Percentiles rank a stretch among this genome's conserved stretches.
Evolutionary conservation across 2,888 invertebrate genomes (phyloP).

Genomic region (Endotricha flammealis): DNA sequence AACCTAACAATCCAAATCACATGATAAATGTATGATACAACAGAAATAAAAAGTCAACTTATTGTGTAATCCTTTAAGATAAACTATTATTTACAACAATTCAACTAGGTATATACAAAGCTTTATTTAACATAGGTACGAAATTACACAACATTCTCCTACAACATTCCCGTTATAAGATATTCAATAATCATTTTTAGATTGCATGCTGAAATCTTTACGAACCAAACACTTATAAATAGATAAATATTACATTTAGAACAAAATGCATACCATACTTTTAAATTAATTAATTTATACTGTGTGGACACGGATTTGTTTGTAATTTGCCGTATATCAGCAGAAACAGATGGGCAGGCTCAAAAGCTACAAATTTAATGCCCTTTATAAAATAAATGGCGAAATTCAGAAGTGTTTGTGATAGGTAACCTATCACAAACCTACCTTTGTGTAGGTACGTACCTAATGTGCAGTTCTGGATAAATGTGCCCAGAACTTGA

Average conservation of each 20-base stretch:
- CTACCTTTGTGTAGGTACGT: too few relatives aligned
- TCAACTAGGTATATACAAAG: constrained; percentile 66
- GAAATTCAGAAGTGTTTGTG: too few relatives aligned
- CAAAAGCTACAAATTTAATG: neutral
- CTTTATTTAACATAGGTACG: too few relatives aligned
- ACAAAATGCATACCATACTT: neutral
- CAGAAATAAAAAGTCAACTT: constrained; percentile 27
- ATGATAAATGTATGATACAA: constrained; percentile 5
- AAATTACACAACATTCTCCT: constrained; percentile 61
- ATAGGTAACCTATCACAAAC: too few relatives aligned
- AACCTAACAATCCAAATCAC: neutral
- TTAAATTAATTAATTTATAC: neutral
- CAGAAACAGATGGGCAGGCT: neutral
- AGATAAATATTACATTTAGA: neutral
- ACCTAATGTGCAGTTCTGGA: too few relatives aligned
- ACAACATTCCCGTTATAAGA: constrained; percentile 38
- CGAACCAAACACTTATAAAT: neutral
- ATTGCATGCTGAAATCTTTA: constrained; percentile 1
- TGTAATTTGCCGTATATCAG: neutral
- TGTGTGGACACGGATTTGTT: neutral
- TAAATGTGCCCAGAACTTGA: too few relatives aligned
- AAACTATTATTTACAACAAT: constrained; percentile 74
- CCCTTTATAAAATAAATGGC: too few relatives aligned
- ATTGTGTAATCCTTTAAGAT: constrained; percentile 53
- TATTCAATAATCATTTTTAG: constrained; percentile 1